Percentiles rank a stretch among this genome's conserved stretches.
phyloP scores from a whole-genome alignment of 2,797 vertebrate genomes.

The Esox masquinongy region DNA sequence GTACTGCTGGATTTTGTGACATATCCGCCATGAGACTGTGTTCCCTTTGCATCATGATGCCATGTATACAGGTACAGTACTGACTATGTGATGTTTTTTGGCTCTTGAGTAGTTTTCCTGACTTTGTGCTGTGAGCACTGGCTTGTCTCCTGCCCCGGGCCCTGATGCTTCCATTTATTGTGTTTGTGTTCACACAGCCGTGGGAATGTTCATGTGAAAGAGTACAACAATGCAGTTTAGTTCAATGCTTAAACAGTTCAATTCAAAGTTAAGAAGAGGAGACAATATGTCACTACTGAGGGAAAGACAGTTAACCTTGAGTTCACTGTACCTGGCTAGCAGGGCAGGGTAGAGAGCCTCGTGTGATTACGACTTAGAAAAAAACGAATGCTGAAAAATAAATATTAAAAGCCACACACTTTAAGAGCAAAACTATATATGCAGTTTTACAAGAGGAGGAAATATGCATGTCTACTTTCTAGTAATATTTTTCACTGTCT shows the following conservation, averaged over 20 bases:
- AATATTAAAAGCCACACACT: conserved; percentile 49
- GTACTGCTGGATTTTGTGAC: conserved; percentile 40
- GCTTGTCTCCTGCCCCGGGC: conserved; percentile 41
- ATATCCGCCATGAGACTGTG: conserved; percentile 51
- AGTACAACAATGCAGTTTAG: conserved; percentile 33
- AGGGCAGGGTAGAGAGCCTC: conserved; percentile 30
- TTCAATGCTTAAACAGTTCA: conserved; percentile 7
- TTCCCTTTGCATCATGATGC: conserved; percentile 37
- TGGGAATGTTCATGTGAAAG: conserved; percentile 31
- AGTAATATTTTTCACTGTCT: conserved; percentile 85
- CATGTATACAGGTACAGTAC: conserved; percentile 41
- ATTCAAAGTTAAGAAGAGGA: background rate
- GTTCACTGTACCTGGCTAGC: conserved; percentile 27
- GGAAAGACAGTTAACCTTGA: conserved; percentile 6
- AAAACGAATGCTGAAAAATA: conserved; percentile 30
- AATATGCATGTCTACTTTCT: conserved; percentile 92
- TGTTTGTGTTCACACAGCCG: conserved; percentile 41
- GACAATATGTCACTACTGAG: background rate
- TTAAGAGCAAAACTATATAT: conserved; percentile 70
- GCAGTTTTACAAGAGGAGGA: conserved; percentile 81
- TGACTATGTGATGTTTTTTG: conserved; percentile 52
- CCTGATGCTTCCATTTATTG: conserved; percentile 45
- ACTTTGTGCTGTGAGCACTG: conserved; percentile 39
- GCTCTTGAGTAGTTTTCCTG: conserved; percentile 39
- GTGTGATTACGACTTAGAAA: conserved; percentile 38